Percentiles rank a stretch among this genome's conserved stretches.
Conservation (phyloP, 2,888 invertebrate species). For the Diploptera punctata region DNA sequence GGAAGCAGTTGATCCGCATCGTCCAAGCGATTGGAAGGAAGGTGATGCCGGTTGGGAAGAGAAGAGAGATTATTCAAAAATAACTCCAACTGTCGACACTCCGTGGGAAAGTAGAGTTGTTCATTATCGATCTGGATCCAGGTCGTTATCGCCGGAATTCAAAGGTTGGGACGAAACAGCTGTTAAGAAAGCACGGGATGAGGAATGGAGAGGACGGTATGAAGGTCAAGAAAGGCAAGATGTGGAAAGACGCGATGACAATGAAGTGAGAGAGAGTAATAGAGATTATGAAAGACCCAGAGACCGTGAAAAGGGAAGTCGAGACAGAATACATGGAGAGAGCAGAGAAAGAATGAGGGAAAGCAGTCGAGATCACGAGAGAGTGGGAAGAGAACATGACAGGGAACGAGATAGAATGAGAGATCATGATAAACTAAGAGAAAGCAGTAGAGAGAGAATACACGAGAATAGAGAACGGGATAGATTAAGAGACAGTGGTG, state of each 20-base stretch:
- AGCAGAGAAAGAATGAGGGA: not conserved
- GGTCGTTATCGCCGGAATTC: conserved; percentile 16
- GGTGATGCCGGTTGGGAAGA: not conserved
- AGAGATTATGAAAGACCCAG: not conserved
- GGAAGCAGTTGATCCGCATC: not conserved
- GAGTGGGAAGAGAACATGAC: not conserved
- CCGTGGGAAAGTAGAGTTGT: conserved; percentile 26
- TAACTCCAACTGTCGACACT: not conserved
- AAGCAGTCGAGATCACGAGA: conserved; percentile 8
- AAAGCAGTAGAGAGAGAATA: conserved; percentile 7
- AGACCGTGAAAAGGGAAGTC: conserved; percentile 3
- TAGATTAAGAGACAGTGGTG: not conserved
- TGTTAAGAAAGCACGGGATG: not conserved
- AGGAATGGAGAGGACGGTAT: not conserved
- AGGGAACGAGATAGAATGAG: not conserved
- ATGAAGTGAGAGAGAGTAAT: not conserved
- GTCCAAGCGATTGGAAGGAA: not conserved
- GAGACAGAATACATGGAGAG: not conserved
- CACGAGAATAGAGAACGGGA: not conserved
- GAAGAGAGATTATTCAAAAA: not conserved
- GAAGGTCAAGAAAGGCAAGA: not conserved
- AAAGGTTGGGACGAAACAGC: not conserved
- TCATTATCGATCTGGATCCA: not conserved
- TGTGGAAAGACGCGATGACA: not conserved
- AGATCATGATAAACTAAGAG: not conserved